Evolutionary conservation across 2,113 vertebrate genomes (phyloP), one percentile per base, ranked within the genome.

Genomic region (Micronycteris hirsuta): DNA sequence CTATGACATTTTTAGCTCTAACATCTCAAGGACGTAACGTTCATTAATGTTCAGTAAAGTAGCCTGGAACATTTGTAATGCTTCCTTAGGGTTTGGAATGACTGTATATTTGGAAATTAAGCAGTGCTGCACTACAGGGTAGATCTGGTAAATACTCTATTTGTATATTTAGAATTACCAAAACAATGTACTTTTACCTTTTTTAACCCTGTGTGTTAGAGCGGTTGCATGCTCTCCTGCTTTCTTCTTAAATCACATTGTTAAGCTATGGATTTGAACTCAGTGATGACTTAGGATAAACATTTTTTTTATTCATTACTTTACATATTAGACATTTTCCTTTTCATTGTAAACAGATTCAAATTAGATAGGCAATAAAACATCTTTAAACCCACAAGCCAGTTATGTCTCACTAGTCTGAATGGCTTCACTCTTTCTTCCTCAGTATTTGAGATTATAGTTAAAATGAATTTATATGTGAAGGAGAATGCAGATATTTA

Each of bases 151-250:
- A 95, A 89, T 87, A 89, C 56, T 94, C 93, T 96, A 97, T 97
- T 96, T 97, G 96, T 97, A 93, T 96, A 95, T 96, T 95, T 96
- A 96, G 94, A 96, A 43, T 95, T 94, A 93, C 93, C 71, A 92
- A 90, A 90, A 91, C 93, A 94, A 86, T 95, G 96, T 96, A 86
- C 87, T 86, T 96, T 87, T 77, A 94, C 74, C 68, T 96, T 86
- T 97, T 93, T 96, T 86, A 86, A 89, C 91, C 82, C 91, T 96
- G 86, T 97, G 91, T 94, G 89, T 95, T 96, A 94, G 91, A 96
- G 93, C 93, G 94, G 65, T 91, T 97, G 96, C 96, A 96, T 96
- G 96, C 86, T 96, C 93, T 97, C 17, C 81, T 95, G 86, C 93
- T 85, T 96, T 96, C 87, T 95, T 95, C 95, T 96, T 67, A 94